A percentile compares a stretch with the other conserved stretches of the same genome.
phyloP scores from a whole-genome alignment of 2,797 vertebrate species.

The Oreortyx pictus region DNA sequence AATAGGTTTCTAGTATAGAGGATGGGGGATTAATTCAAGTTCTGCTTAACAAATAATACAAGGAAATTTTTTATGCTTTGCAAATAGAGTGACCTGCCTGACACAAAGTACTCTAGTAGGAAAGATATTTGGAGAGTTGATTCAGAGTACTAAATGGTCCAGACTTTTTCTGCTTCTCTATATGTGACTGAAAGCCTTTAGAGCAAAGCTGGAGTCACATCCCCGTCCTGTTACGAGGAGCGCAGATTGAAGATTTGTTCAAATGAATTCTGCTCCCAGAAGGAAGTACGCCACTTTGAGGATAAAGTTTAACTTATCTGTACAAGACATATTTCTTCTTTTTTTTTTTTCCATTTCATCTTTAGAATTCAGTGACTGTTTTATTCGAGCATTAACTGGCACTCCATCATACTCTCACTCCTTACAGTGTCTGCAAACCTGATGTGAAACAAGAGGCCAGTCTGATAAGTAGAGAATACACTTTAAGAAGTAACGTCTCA shows the following conservation, averaged over 20 bases:
- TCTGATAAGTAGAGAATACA: constrained; percentile 1
- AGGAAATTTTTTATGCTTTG: background rate
- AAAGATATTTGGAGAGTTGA: background rate
- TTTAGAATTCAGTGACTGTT: constrained; percentile 13
- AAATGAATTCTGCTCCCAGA: constrained; percentile 24
- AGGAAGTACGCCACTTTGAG: constrained; percentile 16
- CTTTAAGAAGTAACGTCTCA: background rate
- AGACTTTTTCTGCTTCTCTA: background rate
- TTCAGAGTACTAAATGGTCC: background rate
- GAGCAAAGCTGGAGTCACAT: constrained; percentile 1
- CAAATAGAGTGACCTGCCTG: background rate
- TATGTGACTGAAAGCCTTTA: background rate
- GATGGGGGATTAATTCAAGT: background rate
- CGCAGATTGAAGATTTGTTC: background rate
- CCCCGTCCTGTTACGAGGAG: background rate
- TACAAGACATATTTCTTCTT: background rate
- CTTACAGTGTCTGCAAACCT: constrained; percentile 7
- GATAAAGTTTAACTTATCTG: constrained; percentile 7
- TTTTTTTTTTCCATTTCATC: constrained; percentile 17
- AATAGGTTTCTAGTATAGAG: background rate
- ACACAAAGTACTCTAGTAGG: background rate
- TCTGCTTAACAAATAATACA: background rate
- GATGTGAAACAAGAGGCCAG: background rate
- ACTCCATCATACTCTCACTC: background rate
- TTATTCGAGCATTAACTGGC: constrained; percentile 14